phyloP scores from a whole-genome alignment of 2,797 vertebrate genomes.

The Carapus acus region DNA sequence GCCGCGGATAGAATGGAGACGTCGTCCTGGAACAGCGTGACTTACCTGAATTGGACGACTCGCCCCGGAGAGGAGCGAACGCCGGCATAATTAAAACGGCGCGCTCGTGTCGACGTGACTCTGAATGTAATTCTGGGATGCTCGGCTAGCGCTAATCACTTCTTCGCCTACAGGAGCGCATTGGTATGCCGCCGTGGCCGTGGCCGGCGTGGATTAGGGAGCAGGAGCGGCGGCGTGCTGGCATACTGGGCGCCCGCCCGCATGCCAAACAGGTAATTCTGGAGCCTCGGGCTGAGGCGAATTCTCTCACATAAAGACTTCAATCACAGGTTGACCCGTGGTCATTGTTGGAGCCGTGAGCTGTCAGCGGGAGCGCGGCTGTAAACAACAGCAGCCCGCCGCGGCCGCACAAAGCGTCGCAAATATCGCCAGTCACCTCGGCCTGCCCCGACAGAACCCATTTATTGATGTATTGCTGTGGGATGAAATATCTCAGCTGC shows the following conservation, averaged over 20 bases:
- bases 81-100: constrained; percentile 41
- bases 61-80: constrained; percentile 16
- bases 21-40: constrained; percentile 10
- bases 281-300: constrained; percentile 11
- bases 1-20: no score
- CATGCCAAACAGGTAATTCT: constrained; percentile 47
- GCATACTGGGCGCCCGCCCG: constrained; percentile 46
- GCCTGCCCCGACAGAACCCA: no score
- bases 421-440: no score
- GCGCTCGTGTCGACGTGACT: constrained; percentile 43
- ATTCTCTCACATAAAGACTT: constrained; percentile 42
- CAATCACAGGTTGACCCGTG: constrained; percentile 33
- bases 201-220: constrained; percentile 53
- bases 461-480: not conserved
- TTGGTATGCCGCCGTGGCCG: constrained; percentile 43
- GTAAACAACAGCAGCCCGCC: constrained; percentile 18
- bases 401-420: constrained; percentile 8
- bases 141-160: constrained; percentile 50
- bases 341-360: constrained; percentile 29
- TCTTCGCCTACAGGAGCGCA: constrained; percentile 56
- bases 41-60: constrained; percentile 21
- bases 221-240: constrained; percentile 41
- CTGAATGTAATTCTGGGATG: constrained; percentile 54
- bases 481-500: not conserved
- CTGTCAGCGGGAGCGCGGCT: constrained; percentile 16